phyloP scores from a whole-genome alignment of 2,888 invertebrate species.

The Serripes groenlandicus region DNA sequence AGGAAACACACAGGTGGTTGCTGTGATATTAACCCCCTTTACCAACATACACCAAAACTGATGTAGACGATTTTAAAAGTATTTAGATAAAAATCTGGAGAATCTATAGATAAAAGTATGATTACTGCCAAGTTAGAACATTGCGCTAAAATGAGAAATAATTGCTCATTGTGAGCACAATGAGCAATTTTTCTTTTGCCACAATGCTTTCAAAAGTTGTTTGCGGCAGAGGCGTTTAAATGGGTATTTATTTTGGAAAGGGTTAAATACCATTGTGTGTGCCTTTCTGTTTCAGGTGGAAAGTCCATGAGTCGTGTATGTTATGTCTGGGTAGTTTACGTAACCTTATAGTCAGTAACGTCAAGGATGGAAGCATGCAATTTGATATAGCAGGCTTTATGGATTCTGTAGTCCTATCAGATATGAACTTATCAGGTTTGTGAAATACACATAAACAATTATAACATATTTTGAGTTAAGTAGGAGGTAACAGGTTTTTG shows the following conservation, averaged over 20 bases:
- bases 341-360: constrained; percentile 86
- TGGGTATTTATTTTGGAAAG: not conserved
- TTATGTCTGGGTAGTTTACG: constrained; percentile 89
- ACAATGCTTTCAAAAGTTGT: not conserved
- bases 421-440: constrained; percentile 86
- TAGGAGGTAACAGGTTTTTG: no score
- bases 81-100: no score
- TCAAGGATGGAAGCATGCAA: constrained; percentile 83
- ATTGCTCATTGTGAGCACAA: not conserved
- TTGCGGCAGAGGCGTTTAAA: not conserved
- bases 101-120: no score
- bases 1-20: no score
- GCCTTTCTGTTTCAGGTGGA: constrained; percentile 88
- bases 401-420: constrained; percentile 88
- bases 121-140: no score
- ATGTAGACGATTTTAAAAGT: no score
- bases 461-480: no score
- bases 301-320: constrained; percentile 90
- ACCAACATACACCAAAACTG: no score
- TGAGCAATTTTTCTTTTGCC: not conserved
- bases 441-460: not conserved
- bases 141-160: not conserved
- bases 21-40: no score
- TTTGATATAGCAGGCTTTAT: constrained; percentile 87
- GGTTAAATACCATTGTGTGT: not conserved